Evolutionary conservation across 2,888 invertebrate genomes (phyloP), one percentile per base, ranked within the genome.

Genomic region (Prionchulus punctatus): DNA sequence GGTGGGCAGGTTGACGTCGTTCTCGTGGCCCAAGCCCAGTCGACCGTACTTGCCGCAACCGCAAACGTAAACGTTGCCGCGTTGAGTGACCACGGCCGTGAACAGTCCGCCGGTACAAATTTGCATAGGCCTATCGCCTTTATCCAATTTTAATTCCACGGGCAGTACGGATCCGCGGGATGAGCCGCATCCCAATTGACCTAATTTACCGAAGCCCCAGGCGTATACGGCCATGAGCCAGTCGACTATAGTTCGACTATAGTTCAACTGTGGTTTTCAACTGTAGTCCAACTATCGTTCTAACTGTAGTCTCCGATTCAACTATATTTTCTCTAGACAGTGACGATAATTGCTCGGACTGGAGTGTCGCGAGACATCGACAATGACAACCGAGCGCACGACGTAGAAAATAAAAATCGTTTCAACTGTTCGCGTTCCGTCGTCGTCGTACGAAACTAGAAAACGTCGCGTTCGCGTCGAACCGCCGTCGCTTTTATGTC

Each of bases 1-100:
- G 1, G 43, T 56, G 2, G 62, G 64, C 49, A 47, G 47, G 25
- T 31, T 15, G 23, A 48, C 27, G 47, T 64, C 61, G 3, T 53
- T 50, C 25, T 63, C 62, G 21, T 57, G 26, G 2, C 62, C 62
- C 7, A 59, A 59, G 4, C 65, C 65, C n/a, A 65, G 59, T 2
- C 65, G 59, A 4, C 65, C 65, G 54, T 63, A 57, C 51, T 62
- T 64, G 3, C 65, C 64, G 56, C 64, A 64, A 0, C 65, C 65
- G 30, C 61, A 62, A 21, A 62, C 58, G 42, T 52, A 61, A 47
- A 65, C 55, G 15, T 28, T 21, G 3, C 65, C 65, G 28, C 56
- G 53, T 3, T 48, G 57, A 2, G 56, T 60, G 27, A 65, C 36
- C 2, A 62, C 57, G 21, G 59, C 59, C 1, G 64, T 63, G 54